Evolutionary conservation across 1,140 invertebrate species (phyloP).

Genomic region (Oncopeltus fasciatus): DNA sequence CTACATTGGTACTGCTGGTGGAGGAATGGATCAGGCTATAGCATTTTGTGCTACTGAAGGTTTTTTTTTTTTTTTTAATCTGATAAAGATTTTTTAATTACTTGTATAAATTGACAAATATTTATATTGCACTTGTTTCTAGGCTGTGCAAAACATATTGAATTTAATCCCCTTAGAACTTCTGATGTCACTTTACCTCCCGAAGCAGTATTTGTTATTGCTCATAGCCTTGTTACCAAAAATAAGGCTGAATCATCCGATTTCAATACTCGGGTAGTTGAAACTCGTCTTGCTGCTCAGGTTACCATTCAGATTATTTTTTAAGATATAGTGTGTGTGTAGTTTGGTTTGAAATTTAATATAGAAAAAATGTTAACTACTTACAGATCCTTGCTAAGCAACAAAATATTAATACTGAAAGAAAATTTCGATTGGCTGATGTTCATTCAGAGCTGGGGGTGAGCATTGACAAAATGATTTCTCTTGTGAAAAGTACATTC

Average conservation of each 20-base stretch:
- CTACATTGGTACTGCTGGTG: conserved; percentile 89
- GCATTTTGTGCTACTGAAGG: conserved; percentile 80
- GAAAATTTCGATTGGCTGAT: conserved; percentile 46
- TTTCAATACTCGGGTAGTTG: conserved; percentile 87
- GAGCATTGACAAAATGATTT: conserved; percentile 51
- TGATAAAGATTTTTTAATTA: too few species aligned
- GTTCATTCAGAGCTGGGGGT: conserved; percentile 48
- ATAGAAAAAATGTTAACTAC: too few species aligned
- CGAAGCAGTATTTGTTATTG: conserved; percentile 78
- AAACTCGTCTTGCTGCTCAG: conserved; percentile 80
- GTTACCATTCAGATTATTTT: conserved; percentile 37
- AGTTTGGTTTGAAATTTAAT: not conserved
- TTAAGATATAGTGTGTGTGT: not conserved
- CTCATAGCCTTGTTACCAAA: conserved; percentile 74
- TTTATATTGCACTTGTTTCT: conserved; percentile 2
- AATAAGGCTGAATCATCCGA: conserved; percentile 87
- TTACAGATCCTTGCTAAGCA: conserved; percentile 53
- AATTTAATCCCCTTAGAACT: conserved; percentile 78
- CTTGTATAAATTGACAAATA: not conserved
- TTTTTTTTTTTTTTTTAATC: conserved; percentile 29
- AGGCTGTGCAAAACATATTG: conserved; percentile 79
- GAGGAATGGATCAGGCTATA: conserved; percentile 99
- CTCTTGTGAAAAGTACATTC: conserved; percentile 45
- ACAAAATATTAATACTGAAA: conserved; percentile 43
- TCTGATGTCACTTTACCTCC: conserved; percentile 64